phyloP scores from a whole-genome alignment of 2,888 invertebrate species.

The Argyresthia goedartella region DNA sequence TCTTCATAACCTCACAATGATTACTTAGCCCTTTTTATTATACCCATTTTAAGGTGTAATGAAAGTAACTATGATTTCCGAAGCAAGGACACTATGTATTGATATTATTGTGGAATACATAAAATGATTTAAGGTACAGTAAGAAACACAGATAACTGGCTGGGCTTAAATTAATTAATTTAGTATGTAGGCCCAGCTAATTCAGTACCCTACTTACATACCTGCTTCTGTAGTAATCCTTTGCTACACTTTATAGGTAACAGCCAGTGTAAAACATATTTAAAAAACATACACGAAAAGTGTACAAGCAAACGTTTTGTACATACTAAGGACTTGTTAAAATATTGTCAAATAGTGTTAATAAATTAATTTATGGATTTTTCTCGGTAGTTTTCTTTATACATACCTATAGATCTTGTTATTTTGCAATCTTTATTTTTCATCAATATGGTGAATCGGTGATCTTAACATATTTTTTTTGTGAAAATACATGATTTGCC shows the following conservation, averaged over 20 bases:
- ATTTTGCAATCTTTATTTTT: no score
- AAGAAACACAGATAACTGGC: not conserved
- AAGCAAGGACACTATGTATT: no score
- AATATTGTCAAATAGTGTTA: slow-evolving; percentile 65
- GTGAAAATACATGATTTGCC: no score
- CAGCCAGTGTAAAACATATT: not conserved
- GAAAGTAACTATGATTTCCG: no score
- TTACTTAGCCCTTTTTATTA: no score
- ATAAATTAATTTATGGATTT: slow-evolving; percentile 69
- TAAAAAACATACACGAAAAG: not conserved
- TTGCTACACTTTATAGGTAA: not conserved
- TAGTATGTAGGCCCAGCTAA: not conserved
- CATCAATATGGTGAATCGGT: no score
- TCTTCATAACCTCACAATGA: no score
- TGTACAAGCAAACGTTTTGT: slow-evolving; percentile 42
- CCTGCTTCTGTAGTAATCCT: not conserved
- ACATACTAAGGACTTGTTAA: slow-evolving; percentile 60
- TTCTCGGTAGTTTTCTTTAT: slow-evolving; percentile 25
- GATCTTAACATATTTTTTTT: no score
- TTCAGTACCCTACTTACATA: not conserved
- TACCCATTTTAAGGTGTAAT: no score
- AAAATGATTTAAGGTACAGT: not conserved
- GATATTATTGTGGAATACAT: not conserved
- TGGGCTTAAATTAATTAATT: not conserved
- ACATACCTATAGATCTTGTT: no score